Base-by-base conservation (phyloP, 2,797 vertebrate species). In the Acipenser transmontanus region DNA sequence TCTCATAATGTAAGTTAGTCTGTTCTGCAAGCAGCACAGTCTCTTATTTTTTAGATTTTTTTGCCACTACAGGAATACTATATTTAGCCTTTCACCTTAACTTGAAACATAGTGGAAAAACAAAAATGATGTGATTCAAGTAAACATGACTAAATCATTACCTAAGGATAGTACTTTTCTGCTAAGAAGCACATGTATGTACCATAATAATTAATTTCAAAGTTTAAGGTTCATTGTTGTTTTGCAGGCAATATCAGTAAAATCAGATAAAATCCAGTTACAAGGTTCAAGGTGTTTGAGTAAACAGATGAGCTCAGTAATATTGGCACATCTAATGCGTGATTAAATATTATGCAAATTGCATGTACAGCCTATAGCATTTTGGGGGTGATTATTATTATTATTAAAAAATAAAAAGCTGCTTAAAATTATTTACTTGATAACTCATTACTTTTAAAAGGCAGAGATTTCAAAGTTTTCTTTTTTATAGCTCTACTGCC, bases 301-400 rank as follows among this genome's bases (percentile, higher is more conserved):
- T 80, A 82, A 91, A 88, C 74, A 71, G 1, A 80, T 71, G 77
- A 61, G 76, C 76, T 65, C 81, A 79, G 75, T 70, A 72, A 80
- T 77, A 84, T 89, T 94, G 92, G 94, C 92, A 93, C 92, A 87
- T 92, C 92, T 94, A 95, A 85, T 79, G 84, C 84, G 83, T 89
- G 85, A 81, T 88, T 91, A 90, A 87, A 91, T 87, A 85, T 34
- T 34, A 34, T 87, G 81, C 81, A 87, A 77, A 74, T 81, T 86
- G 91, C 84, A 88, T 90, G 84, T 81, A 91, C 81, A 88, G 89
- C 80, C 85, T 89, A 82, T 87, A 92, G 90, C 84, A 73, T 79
- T 84, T 79, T 77, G 80, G 84, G 90, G 85, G 89, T 91, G 84
- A 85, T 85, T 89, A 83, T 86, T 89, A 84, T 1, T 87, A 79